Base-by-base conservation (phyloP, 2,888 invertebrate genomes). In the Stictocephala bisonia region DNA sequence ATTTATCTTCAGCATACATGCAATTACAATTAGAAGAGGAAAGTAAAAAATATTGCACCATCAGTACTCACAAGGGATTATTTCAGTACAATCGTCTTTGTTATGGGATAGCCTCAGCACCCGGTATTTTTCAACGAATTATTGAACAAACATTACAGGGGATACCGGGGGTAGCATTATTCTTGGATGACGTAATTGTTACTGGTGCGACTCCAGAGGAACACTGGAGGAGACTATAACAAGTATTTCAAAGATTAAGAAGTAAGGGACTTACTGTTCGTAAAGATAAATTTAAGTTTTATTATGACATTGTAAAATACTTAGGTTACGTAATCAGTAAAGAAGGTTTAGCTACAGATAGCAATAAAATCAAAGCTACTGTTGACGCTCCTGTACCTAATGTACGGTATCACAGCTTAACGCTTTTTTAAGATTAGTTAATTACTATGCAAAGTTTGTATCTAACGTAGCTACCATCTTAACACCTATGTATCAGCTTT, bases 21-120 rank as follows among this genome's bases (percentile, higher is more conserved):
- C 73, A 74, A 31, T 44, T 82, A 20, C 51, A 71, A 9, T 76
- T 82, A 7, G 81, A 81, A 26, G 74, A 48, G 71, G 77, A 26
- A 83, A 83, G 76, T 77, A 81, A 3, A 82, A 81, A 74, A 75
- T 84, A 6, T 83, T 84, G 73, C 76, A 83, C 13, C 75, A 78
- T 1, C 80, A 83, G 64, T 82, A 82, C 3, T 84, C 82, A 75
- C 80, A 81, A 66, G 83, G 84, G 75, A 56, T 81, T 11, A 44
- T n/a, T n/a, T n/a, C n/a, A n/a, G n/a, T n/a, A n/a, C n/a, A n/a
- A n/a, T n/a, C n/a, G n/a, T n/a, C n/a, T n/a, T n/a, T n/a, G n/a
- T n/a, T n/a, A n/a, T n/a, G n/a, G n/a, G n/a, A n/a, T n/a, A n/a
- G n/a, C n/a, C n/a, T n/a, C n/a, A n/a, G n/a, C n/a, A n/a, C 75